phyloP scores from a whole-genome alignment of 2,888 invertebrate species.

The Hedychridium roseum region DNA sequence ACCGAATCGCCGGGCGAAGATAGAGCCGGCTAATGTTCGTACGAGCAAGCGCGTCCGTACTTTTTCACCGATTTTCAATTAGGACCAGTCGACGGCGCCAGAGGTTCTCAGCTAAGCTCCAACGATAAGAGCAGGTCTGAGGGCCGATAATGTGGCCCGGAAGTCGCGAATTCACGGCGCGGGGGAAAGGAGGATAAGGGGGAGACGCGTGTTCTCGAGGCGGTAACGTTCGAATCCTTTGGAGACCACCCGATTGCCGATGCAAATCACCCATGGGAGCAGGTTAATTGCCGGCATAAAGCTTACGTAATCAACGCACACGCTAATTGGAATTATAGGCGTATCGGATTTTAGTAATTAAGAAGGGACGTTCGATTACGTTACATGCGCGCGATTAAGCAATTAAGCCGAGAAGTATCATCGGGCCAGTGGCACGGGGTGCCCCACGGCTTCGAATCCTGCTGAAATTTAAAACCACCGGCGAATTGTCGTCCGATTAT shows the following conservation, averaged over 20 bases:
- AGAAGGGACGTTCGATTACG: conserved; percentile 35
- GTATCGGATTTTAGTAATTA: conserved; percentile 42
- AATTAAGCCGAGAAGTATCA: conserved; percentile 28
- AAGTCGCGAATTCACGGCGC: no score
- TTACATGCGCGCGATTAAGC: conserved; percentile 25
- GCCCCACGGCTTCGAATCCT: not conserved
- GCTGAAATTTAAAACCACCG: conserved; percentile 16
- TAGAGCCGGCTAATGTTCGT: conserved; percentile 35
- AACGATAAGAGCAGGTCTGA: conserved; percentile 9
- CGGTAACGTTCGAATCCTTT: not conserved
- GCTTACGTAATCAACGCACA: conserved; percentile 30
- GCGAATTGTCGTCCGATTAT: conserved; percentile 27
- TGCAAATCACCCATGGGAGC: conserved; percentile 19
- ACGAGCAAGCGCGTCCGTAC: conserved; percentile 23
- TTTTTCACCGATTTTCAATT: conserved; percentile 45
- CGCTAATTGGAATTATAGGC: conserved; percentile 44
- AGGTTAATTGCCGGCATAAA: conserved; percentile 32
- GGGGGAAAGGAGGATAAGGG: not conserved
- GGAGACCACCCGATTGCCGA: conserved; percentile 14
- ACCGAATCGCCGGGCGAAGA: conserved; percentile 41
- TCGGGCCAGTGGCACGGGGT: not conserved
- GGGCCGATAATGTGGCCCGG: conserved; percentile 8
- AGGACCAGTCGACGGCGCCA: conserved; percentile 24
- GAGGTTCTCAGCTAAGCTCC: conserved; percentile 29
- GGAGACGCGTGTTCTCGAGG: not conserved